A percentile compares a stretch with the other conserved stretches of the same genome.
These are phyloP conservation scores for Capromys pilorides DNA, from an alignment of 2,797 vertebrate genomes.

Conservation along the genomic window DNA sequence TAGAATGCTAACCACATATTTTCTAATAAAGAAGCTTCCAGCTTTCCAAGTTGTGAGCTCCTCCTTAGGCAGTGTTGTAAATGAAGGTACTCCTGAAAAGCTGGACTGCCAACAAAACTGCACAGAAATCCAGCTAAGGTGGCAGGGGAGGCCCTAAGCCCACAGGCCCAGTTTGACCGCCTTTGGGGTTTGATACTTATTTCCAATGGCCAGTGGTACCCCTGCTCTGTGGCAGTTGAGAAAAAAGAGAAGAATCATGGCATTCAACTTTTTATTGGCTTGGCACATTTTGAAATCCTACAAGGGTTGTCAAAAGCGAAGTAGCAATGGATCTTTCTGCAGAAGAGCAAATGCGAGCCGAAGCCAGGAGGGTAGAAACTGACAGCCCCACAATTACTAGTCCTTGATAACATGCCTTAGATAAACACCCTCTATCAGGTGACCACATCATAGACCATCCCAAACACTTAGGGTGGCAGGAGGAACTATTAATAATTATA, in stretches of 20 bases:
- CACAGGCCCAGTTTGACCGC: neutral
- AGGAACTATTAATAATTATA: neutral
- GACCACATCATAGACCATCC: neutral
- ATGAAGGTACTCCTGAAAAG: conserved; percentile 36
- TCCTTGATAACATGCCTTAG: neutral
- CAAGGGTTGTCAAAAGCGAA: conserved; percentile 56
- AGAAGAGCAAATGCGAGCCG: neutral
- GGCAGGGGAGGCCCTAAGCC: neutral
- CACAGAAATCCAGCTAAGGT: neutral
- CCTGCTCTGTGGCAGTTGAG: neutral
- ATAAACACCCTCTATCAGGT: neutral
- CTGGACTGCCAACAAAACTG: neutral
- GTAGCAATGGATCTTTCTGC: neutral
- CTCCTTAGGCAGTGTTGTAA: neutral
- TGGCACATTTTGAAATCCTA: conserved; percentile 59
- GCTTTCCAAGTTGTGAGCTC: neutral
- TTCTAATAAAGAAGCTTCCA: conserved; percentile 36
- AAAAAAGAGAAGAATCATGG: neutral
- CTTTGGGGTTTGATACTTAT: neutral
- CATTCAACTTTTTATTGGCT: conserved; percentile 6
- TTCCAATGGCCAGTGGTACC: neutral
- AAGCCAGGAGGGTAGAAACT: neutral
- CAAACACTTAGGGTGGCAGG: neutral
- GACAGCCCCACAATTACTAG: neutral
- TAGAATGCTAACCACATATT: conserved; percentile 48